Conservation (phyloP, 2,113 vertebrate genomes). For the Laticauda laticaudata region DNA sequence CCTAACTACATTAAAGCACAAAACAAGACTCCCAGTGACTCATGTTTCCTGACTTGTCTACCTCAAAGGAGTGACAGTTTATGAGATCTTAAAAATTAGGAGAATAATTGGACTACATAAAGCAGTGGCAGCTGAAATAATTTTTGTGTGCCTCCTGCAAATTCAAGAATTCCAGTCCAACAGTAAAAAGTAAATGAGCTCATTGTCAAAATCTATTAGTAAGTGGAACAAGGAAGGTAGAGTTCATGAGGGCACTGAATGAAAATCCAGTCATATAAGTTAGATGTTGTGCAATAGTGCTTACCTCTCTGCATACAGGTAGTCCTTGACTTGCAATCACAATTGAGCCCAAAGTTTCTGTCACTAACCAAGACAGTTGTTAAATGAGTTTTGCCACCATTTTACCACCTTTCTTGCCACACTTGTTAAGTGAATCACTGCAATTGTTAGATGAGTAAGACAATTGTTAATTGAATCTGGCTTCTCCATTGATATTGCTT, state of each 20-base stretch:
- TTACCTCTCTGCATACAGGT: neutral
- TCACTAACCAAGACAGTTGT: too few species aligned
- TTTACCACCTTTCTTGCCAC: too few species aligned
- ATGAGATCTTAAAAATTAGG: neutral
- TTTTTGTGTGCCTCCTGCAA: neutral
- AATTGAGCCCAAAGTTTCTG: too few species aligned
- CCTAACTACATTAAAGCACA: neutral
- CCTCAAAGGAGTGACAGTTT: neutral
- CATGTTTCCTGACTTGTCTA: neutral
- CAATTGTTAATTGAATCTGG: too few species aligned
- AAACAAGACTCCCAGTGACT: neutral
- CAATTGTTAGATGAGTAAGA: too few species aligned
- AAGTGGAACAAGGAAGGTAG: neutral
- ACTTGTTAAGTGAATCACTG: too few species aligned
- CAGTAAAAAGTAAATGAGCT: neutral
- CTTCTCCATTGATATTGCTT: too few species aligned
- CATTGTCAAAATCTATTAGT: neutral
- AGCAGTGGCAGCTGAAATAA: neutral
- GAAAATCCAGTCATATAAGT: neutral
- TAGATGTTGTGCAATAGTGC: neutral
- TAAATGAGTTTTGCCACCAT: too few species aligned
- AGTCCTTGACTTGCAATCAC: too few species aligned
- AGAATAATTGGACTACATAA: neutral
- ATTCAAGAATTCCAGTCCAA: neutral
- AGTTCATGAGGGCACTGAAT: neutral